Evolutionary conservation across 2,888 invertebrate genomes (phyloP), one percentile per base, ranked within the genome.

Genomic region (Heteromyza rotundicornis): DNA sequence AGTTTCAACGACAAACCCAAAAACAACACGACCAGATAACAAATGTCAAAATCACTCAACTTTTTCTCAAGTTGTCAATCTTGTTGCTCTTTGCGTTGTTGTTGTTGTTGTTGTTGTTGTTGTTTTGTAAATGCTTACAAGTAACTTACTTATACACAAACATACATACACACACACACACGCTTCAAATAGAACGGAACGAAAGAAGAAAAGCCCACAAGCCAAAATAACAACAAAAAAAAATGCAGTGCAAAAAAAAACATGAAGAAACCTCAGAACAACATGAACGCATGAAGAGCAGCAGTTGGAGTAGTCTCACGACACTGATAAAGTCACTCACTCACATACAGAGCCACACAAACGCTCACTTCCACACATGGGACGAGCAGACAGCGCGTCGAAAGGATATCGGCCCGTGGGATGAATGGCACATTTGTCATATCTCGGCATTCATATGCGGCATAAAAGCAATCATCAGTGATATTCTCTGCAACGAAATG

Each of bases 141-240:
- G 17, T 19, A 17, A 47, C 20, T 19, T 20, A 20, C 20, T 2
- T 20, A 47, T 47, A 47, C 2, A 47, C 17, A 47, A 17, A 17
- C 20, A 47, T 5, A 47, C 20, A 47, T 14, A 20, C 47, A 47
- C 20, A 20, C 47, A 20, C 19, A 35, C 32, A 35, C 19, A 54
- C 36, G 36, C 54, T 12, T 17, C 20, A 53, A 7, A 35, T 22
- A 32, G 10, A n/a, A n/a, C 53, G 12, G 32, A 32, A 12, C 32
- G 12, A 32, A 32, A 51, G 16, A 2, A n/a, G n/a, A 51, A 51
- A 51, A 51, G 51, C 51, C 51, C 23, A n/a, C 14, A 51, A 51
- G 10, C 14, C 51, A 20, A 53, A 27, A 32, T 53, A 53, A 53
- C 52, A n/a, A n/a, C n/a, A 51, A 51, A 20, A 51, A 51, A 22